A percentile compares a stretch with the other conserved stretches of the same genome.
Evolutionary conservation across 2,888 invertebrate genomes (phyloP).

Genomic region (Glaucopsyche alexis): DNA sequence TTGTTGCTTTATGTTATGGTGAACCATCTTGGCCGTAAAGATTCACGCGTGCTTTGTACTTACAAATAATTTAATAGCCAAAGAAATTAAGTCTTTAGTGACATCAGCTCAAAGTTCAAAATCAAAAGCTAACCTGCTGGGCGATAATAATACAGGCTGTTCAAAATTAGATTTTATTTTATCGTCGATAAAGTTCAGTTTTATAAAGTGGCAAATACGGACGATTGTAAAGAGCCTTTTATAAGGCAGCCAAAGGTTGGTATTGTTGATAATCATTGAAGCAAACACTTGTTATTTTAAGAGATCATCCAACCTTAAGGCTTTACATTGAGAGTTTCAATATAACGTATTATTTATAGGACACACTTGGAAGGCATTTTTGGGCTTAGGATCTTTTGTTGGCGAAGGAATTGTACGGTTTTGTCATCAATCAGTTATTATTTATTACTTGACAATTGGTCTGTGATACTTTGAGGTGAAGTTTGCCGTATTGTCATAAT

Average conservation of each 20-base stretch:
- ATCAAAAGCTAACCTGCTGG: slow-evolving; percentile 28
- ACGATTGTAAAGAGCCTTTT: slow-evolving; percentile 59
- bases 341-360: slow-evolving; percentile 79
- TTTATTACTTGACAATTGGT: slow-evolving; percentile 62
- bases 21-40: slow-evolving; percentile 78
- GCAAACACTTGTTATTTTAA: slow-evolving; percentile 81
- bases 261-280: slow-evolving; percentile 80
- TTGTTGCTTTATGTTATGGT: slow-evolving; percentile 75
- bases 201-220: slow-evolving; percentile 36
- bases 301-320: slow-evolving; percentile 79
- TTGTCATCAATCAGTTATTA: slow-evolving; percentile 63
- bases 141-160: neutral
- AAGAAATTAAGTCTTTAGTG: slow-evolving; percentile 41
- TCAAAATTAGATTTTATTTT: slow-evolving; percentile 38
- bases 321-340: slow-evolving; percentile 69
- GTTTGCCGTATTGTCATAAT: neutral
- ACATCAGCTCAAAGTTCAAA: slow-evolving; percentile 33
- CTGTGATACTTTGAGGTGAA: slow-evolving; percentile 50
- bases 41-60: slow-evolving; percentile 74
- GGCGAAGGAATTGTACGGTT: slow-evolving; percentile 48
- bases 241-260: slow-evolving; percentile 75
- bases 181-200: slow-evolving; percentile 24
- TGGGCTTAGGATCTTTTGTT: slow-evolving; percentile 60
- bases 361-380: slow-evolving; percentile 74
- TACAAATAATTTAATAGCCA: slow-evolving; percentile 45